phyloP scores from a whole-genome alignment of 2,113 vertebrate species.

The Rana temporaria region DNA sequence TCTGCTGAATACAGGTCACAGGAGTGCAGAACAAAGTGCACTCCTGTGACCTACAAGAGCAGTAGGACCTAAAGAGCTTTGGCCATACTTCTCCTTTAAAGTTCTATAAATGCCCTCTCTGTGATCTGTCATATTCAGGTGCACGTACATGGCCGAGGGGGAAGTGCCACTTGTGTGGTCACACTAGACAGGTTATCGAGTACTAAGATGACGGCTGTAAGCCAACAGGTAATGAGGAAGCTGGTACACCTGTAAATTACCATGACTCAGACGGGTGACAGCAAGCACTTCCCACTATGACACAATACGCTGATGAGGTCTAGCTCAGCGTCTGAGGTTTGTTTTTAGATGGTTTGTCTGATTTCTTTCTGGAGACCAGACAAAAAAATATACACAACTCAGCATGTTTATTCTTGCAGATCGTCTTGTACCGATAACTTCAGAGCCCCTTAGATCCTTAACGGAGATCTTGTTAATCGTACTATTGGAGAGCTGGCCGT shows the following conservation, averaged over 20 bases:
- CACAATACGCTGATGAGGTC: not conserved
- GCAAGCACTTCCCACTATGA: not conserved
- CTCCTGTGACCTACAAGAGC: too few relatives aligned
- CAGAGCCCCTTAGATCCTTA: not conserved
- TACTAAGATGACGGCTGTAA: not conserved
- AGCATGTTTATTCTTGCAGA: not conserved
- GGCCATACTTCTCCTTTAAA: too few relatives aligned
- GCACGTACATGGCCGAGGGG: too few relatives aligned
- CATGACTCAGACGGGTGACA: conserved; percentile 2
- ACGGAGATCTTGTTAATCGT: not conserved
- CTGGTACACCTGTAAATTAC: not conserved
- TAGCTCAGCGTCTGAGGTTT: conserved; percentile 18
- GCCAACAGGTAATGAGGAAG: not conserved
- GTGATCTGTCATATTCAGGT: too few relatives aligned
- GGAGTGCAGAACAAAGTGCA: too few relatives aligned
- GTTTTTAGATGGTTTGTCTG: not conserved
- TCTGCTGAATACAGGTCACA: too few relatives aligned
- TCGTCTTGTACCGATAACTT: not conserved
- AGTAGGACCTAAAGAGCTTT: too few relatives aligned
- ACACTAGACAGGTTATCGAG: not conserved
- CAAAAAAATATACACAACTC: not conserved
- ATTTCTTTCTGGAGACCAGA: not conserved
- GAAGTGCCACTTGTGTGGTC: not conserved
- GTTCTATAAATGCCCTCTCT: too few relatives aligned
- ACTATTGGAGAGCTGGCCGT: not conserved